Conservation (phyloP, 2,113 vertebrate genomes). For the Solea senegalensis region DNA sequence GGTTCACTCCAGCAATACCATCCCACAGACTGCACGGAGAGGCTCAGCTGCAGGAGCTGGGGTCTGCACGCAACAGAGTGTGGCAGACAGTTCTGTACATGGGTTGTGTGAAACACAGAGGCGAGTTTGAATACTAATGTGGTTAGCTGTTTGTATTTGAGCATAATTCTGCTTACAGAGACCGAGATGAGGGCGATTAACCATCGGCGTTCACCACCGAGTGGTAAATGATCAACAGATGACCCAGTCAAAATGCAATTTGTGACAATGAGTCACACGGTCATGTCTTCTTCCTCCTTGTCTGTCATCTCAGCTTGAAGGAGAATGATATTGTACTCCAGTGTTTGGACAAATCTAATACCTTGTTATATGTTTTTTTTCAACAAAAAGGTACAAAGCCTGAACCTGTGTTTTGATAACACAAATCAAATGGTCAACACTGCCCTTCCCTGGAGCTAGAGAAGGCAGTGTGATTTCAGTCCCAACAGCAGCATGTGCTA, state of each 20-base stretch:
- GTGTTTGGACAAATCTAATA: constrained; percentile 40
- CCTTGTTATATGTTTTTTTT: neutral
- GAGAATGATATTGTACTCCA: constrained; percentile 22
- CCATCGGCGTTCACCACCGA: constrained; percentile 9
- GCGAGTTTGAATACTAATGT: constrained; percentile 63
- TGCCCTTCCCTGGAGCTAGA: neutral
- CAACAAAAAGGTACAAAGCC: constrained; percentile 22
- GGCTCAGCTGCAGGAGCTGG: constrained; percentile 43
- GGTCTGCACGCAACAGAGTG: constrained; percentile 43
- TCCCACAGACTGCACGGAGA: constrained; percentile 33
- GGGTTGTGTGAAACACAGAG: constrained; percentile 40
- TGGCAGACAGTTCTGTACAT: constrained; percentile 54
- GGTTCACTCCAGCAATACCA: constrained; percentile 29
- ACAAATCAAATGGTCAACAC: neutral
- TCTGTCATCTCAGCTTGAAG: constrained; percentile 26
- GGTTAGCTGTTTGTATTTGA: constrained; percentile 14
- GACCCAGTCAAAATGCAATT: constrained; percentile 38
- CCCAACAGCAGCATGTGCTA: neutral
- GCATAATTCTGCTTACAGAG: neutral
- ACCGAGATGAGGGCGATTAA: constrained; percentile 17
- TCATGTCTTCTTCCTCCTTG: constrained; percentile 21
- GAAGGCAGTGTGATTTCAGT: neutral
- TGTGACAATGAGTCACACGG: constrained; percentile 39
- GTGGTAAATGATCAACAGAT: constrained; percentile 53
- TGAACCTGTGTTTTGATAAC: constrained; percentile 8